phyloP scores from a whole-genome alignment of 2,113 vertebrate genomes.

The Aramus guarauna region DNA sequence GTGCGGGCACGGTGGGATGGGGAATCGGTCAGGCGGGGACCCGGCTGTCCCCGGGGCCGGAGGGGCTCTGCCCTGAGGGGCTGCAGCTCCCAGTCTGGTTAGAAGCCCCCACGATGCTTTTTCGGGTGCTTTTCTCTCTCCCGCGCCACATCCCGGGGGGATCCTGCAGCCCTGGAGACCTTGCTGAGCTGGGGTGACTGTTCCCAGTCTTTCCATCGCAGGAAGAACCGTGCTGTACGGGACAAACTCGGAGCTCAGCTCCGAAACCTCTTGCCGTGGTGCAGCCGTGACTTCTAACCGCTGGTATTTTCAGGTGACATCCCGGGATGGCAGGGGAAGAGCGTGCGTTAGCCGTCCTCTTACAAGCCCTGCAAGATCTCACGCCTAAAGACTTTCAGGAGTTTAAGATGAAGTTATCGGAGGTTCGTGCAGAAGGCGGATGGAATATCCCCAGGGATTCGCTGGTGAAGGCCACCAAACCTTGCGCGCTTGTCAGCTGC shows the following conservation, averaged over 20 bases:
- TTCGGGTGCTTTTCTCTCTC: neutral
- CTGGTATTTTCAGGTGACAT: neutral
- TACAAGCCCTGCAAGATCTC: neutral
- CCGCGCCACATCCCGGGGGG: neutral
- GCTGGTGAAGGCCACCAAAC: rapidly evolving
- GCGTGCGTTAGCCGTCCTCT: rapidly evolving
- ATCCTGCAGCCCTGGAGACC: neutral
- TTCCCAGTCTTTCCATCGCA: neutral
- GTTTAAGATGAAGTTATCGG: neutral
- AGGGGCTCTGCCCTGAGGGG: no score
- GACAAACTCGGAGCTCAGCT: neutral
- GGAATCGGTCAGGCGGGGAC: neutral
- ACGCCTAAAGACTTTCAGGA: neutral
- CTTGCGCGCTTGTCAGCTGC: neutral
- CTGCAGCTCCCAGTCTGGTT: neutral
- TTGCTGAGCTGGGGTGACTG: no score
- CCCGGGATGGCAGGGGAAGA: neutral
- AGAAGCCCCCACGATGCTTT: neutral
- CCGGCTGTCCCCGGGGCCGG: neutral
- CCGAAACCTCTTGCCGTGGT: neutral
- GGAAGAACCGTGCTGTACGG: neutral
- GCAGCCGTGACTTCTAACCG: neutral
- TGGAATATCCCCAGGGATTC: neutral
- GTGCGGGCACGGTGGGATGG: no score
- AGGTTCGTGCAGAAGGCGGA: neutral